Conservation (phyloP, 1,140 invertebrate genomes). For the Lithobius niger region DNA sequence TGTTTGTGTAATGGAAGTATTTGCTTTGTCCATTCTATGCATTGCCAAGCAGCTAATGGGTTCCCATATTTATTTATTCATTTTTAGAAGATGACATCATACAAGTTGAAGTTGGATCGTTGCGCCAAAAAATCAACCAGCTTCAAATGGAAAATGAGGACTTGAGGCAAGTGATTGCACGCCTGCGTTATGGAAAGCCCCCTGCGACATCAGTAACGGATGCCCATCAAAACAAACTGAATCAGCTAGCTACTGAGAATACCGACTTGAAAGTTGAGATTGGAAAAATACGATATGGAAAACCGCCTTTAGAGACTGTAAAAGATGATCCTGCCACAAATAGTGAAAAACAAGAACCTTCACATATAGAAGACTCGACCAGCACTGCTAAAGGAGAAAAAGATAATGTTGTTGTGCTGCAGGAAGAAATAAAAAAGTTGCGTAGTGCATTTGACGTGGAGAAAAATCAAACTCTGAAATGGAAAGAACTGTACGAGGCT, state of each 20-base stretch:
- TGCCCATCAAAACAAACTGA: neutral
- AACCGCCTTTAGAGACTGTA: neutral
- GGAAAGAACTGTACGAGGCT: neutral
- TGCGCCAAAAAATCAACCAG: constrained; percentile 8
- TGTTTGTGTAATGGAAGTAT: too few species aligned
- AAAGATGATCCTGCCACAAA: too few species aligned
- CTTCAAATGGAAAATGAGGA: constrained; percentile 5
- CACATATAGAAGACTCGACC: too few species aligned
- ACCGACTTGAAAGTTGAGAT: neutral
- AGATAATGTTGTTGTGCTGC: too few species aligned
- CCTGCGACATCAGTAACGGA: neutral
- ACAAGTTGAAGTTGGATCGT: neutral
- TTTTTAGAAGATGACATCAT: neutral
- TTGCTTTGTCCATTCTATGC: too few species aligned
- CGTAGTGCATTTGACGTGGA: neutral
- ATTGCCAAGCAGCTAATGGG: too few species aligned
- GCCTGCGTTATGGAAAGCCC: neutral
- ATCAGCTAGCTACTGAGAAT: neutral
- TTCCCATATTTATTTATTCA: neutral
- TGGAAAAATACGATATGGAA: neutral
- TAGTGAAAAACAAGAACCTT: too few species aligned
- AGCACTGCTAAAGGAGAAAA: too few species aligned
- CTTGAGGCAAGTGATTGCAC: constrained; percentile 5
- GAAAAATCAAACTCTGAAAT: neutral
- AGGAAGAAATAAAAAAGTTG: neutral